Percentiles rank a stretch among this genome's conserved stretches.
phyloP scores from a whole-genome alignment of 64 coral and sea anemone genomes.

The Montipora foliosa region DNA sequence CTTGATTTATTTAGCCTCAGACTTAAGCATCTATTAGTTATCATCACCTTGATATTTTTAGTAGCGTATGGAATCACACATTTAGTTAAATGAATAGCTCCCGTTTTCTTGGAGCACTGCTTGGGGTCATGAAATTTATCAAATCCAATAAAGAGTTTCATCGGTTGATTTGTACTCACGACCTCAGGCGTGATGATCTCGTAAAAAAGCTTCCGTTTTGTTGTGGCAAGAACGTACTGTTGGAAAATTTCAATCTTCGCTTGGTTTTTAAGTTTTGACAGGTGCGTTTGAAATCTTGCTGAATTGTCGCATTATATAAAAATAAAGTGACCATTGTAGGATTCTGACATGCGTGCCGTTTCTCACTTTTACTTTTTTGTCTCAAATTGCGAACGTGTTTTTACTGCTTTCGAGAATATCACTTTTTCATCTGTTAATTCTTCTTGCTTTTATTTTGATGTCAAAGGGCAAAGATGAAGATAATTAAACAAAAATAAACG shows the following conservation, averaged over 20 bases:
- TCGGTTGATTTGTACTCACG: not conserved
- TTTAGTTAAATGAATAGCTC: not conserved
- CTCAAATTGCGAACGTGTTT: not conserved
- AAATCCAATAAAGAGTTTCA: conserved; percentile 12
- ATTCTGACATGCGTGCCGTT: not conserved
- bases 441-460: not conserved
- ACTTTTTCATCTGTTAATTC: not conserved
- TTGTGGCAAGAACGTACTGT: not conserved
- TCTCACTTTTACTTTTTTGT: not conserved
- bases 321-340: not conserved
- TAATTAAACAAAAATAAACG: not conserved
- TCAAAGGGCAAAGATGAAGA: not conserved
- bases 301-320: not conserved
- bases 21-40: not conserved
- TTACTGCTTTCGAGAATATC: not conserved
- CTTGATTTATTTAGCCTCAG: not conserved
- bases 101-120: not conserved
- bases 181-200: not conserved
- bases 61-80: not conserved
- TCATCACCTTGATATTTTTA: not conserved
- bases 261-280: not conserved
- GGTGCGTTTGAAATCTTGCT: not conserved
- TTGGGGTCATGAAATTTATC: not conserved
- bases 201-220: not conserved
- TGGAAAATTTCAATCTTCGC: conserved; percentile 9